Evolutionary conservation across 2,888 invertebrate genomes (phyloP).

Genomic region (Zhuqinia jingwanae): DNA sequence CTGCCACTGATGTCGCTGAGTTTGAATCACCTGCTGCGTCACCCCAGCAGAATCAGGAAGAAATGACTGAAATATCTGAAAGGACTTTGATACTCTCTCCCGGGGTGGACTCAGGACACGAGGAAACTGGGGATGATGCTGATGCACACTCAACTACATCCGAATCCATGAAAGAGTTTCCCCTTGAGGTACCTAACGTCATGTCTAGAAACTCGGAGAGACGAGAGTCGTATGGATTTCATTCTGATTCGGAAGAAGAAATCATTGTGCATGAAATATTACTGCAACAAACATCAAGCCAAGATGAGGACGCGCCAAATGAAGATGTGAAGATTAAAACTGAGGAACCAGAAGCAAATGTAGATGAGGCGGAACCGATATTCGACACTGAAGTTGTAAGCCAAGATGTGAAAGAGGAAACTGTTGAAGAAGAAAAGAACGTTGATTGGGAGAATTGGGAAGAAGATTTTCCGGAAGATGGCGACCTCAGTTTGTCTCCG

Average conservation of each 20-base stretch:
- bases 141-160: constrained; percentile 48
- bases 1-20: constrained; percentile 35
- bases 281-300: background rate
- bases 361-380: background rate
- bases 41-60: constrained; percentile 28
- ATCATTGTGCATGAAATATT: constrained; percentile 31
- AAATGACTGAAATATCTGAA: constrained; percentile 43
- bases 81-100: constrained; percentile 36
- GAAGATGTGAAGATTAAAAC: constrained; percentile 9
- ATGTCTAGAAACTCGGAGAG: constrained; percentile 39
- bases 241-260: constrained; percentile 72
- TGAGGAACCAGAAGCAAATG: constrained; percentile 3
- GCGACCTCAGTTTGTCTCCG: constrained; percentile 22
- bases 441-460: constrained; percentile 36
- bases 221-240: constrained; percentile 67
- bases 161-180: constrained; percentile 44
- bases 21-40: constrained; percentile 40
- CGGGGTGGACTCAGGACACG: constrained; percentile 61
- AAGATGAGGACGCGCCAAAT: background rate
- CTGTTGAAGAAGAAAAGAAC: background rate
- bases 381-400: background rate
- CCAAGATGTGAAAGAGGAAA: constrained; percentile 16
- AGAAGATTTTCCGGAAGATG: constrained; percentile 33
- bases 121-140: constrained; percentile 63
- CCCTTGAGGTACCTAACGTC: background rate